A percentile compares a stretch with the other conserved stretches of the same genome.
phyloP scores from a whole-genome alignment of 2,113 vertebrate species.

The Dipodomys spectabilis region DNA sequence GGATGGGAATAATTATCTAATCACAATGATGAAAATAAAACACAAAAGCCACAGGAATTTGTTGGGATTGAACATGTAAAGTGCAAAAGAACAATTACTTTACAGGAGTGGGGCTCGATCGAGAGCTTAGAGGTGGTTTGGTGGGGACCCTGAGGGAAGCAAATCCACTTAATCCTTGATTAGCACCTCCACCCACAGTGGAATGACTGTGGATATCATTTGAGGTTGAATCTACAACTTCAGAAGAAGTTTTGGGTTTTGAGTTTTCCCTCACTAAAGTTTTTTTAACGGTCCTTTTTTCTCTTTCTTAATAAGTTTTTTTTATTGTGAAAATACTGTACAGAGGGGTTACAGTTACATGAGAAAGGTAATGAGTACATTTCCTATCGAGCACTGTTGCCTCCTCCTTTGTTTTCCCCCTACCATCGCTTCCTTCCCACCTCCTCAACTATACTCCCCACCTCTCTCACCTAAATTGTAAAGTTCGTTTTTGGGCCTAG shows the following conservation, averaged over 20 bases:
- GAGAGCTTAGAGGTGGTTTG: constrained; percentile 33
- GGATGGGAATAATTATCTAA: constrained; percentile 72
- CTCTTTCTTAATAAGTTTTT: no score
- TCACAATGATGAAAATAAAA: constrained; percentile 55
- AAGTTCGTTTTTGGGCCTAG: no score
- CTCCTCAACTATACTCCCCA: no score
- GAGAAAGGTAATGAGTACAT: no score
- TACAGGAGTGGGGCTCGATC: constrained; percentile 3
- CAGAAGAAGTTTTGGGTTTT: constrained; percentile 41
- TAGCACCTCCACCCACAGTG: background rate
- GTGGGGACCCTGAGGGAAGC: background rate
- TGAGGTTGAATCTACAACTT: constrained; percentile 25
- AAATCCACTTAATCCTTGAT: constrained; percentile 59
- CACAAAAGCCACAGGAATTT: constrained; percentile 66
- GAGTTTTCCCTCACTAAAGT: background rate
- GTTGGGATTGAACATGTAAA: constrained; percentile 37
- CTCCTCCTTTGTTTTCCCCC: no score
- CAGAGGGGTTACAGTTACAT: no score
- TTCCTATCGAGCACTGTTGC: no score
- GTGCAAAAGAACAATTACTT: constrained; percentile 28
- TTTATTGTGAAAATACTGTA: no score
- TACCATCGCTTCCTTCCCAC: no score
- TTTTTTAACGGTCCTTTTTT: constrained; percentile 23
- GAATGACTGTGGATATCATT: constrained; percentile 44
- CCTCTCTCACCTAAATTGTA: no score